Base-by-base conservation (phyloP, 1,140 invertebrate genomes). In the Zaprionus inermis region DNA sequence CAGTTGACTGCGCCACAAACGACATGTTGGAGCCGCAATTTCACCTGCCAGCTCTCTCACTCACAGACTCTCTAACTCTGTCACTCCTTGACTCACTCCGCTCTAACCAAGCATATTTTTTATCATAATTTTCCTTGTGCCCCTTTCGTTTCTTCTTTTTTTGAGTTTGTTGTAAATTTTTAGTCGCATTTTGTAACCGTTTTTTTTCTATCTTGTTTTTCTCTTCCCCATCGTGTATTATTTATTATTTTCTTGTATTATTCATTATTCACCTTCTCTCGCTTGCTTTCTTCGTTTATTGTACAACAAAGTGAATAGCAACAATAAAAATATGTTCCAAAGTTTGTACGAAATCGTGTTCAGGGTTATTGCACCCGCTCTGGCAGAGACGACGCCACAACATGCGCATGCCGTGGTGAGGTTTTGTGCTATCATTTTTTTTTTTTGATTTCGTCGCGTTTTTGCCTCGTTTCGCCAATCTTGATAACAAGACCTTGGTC, bases 171-270 rank as follows among this genome's bases (percentile, higher is more conserved):
- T 78, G 58, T 74, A 59, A 46, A 77, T 77, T 84, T 79, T 79
- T 84, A 81, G 85, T 84, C 70, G 72, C 63, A 76, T 86, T 84
- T 84, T 81, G 82, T 86, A 86, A 85, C 71, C 72, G 73, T 71
- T 67, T 78, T 74, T 51, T 57, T 60, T 28, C 5, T 28, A 2
- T 28, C 3, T 28, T 55, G 60, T 55, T 65, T 64, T 44, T 52
- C 12, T 16, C 30, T 44, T 3, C 38, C n/a, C 38, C 38, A 44
- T 41, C 36, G n/a, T 41, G 36, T 36, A 14, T 71, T 51, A 51
- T 66, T 59, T 70, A 41, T 52, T 57, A 18, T 46, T 56, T 58
- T 32, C 56, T 72, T 72, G 28, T 77, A 66, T 22, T 49, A 22
- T 49, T 18, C n/a, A 44, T 64, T 86, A 54, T 76, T 71, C 59